Conservation (phyloP, 2,113 vertebrate species). For the Tupaia chinensis region DNA sequence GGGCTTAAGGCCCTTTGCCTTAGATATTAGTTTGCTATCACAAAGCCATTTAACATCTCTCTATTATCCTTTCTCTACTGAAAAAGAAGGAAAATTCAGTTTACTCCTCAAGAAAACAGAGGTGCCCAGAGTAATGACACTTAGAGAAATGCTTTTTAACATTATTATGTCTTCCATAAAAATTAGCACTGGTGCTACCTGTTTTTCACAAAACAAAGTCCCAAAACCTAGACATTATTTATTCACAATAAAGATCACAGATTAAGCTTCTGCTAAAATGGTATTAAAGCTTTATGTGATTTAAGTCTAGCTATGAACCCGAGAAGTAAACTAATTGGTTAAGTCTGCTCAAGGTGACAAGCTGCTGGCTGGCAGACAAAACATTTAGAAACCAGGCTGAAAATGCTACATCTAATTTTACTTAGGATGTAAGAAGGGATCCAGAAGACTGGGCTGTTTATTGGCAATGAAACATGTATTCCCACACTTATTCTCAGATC, state of each 20-base stretch:
- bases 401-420: constrained; percentile 41
- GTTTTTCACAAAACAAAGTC: constrained; percentile 40
- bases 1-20: background rate
- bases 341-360: constrained; percentile 58
- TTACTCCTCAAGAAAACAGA: background rate
- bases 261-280: constrained; percentile 55
- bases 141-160: background rate
- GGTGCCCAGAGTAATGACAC: background rate
- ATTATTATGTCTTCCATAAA: background rate
- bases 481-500: background rate
- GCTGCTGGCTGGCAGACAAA: constrained; percentile 62
- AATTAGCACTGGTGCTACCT: constrained; percentile 36
- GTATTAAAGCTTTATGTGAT: background rate
- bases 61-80: background rate
- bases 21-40: background rate
- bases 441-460: constrained; percentile 48
- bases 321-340: constrained; percentile 41
- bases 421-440: constrained; percentile 50
- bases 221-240: constrained; percentile 1
- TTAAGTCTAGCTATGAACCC: constrained; percentile 60
- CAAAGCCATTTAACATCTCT: background rate
- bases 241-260: constrained; percentile 47
- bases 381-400: constrained; percentile 60
- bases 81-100: constrained; percentile 6
- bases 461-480: background rate